Base-by-base conservation (phyloP, 2,888 invertebrate species). In the Hirtodrosophila duncani region DNA sequence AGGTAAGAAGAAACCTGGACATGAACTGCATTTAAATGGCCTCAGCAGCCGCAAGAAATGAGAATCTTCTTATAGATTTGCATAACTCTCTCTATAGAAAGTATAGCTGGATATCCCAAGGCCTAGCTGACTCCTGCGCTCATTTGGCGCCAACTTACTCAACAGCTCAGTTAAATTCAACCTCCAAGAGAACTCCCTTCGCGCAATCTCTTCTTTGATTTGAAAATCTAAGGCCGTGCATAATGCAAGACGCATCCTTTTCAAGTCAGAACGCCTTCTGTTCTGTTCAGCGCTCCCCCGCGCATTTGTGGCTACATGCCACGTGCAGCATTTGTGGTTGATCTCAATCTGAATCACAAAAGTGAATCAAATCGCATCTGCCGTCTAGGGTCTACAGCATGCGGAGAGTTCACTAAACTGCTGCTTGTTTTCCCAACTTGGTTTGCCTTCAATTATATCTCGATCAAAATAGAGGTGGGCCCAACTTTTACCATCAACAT, bases 1-100 rank as follows among this genome's bases (percentile, higher is more conserved):
- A 50, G 64, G 46, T 52, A 58, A 60, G 38, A 30, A 11, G 10
- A 27, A 14, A n/a, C 26, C 26, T 26, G 52, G 29, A 57, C 74
- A 55, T 66, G 66, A 74, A 33, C 56, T 70, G 71, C 70, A 72
- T 72, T 81, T 24, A 48, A 74, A 81, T 72, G 66, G 64, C 63
- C 48, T 6, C 5, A 30, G 41, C 52, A 46, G 63, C 63, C 63
- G 46, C 63, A 63, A 53, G 36, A 57, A 27, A 9, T 6, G 42
- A 31, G 44, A 37, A 48, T 45, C 66, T 59, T 50, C 34, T 31
- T 16, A 38, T 39, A 10, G 33, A 53, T 48, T 68, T 43, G 29
- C 36, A 37, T 29, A 36, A 23, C n/a, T n/a, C n/a, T n/a, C n/a
- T n/a, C n/a, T n/a, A 8, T 14, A 38, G 21, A n/a, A 8, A 26